phyloP scores from a whole-genome alignment of 2,113 vertebrate genomes.

The Spea bombifrons region DNA sequence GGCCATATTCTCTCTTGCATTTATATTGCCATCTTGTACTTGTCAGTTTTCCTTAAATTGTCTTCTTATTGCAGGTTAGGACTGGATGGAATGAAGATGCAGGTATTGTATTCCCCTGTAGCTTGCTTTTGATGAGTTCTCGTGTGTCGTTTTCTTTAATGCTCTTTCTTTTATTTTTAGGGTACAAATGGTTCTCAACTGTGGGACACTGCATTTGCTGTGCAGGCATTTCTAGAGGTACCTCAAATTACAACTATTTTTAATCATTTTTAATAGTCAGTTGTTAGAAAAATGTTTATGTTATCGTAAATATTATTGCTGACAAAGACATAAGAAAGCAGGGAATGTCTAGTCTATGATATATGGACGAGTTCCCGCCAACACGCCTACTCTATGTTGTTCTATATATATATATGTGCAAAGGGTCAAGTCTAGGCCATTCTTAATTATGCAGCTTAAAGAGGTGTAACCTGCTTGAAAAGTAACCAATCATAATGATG shows the following conservation, averaged over 20 bases:
- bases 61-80: slow-evolving; percentile 77
- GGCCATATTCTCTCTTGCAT: background rate
- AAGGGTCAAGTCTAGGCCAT: too few species aligned
- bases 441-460: too few species aligned
- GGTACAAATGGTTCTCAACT: slow-evolving; percentile 95
- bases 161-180: slow-evolving; percentile 57
- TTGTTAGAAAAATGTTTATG: too few species aligned
- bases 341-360: too few species aligned
- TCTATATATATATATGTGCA: too few species aligned
- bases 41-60: background rate
- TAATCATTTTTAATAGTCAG: too few species aligned
- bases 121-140: background rate
- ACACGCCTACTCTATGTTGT: too few species aligned
- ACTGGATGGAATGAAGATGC: slow-evolving; percentile 96
- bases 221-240: slow-evolving; percentile 94
- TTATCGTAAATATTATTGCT: too few species aligned
- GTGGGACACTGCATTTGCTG: slow-evolving; percentile 90
- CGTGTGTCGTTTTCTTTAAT: background rate
- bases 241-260: background rate
- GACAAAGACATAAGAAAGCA: too few species aligned
- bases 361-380: too few species aligned
- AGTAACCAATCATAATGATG: too few species aligned
- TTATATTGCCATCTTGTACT: background rate
- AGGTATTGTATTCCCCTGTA: slow-evolving; percentile 67
- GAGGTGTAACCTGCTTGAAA: too few species aligned